Conservation (phyloP, 1,140 invertebrate species). For the Diachasma alloeum region DNA sequence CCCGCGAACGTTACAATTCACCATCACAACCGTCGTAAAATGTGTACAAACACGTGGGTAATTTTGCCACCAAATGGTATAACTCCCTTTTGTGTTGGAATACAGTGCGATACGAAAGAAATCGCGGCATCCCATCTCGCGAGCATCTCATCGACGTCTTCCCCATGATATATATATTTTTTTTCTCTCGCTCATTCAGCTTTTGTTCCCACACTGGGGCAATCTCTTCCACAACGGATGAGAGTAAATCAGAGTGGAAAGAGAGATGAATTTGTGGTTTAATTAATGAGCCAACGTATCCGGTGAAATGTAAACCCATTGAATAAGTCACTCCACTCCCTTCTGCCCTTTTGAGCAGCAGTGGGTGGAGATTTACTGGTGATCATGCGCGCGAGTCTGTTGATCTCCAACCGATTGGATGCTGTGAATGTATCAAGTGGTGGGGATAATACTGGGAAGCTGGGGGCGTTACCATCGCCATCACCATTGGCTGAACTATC, state of each 20-base stretch:
- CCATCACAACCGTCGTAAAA: neutral
- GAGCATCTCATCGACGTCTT: neutral
- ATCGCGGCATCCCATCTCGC: neutral
- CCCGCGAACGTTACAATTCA: neutral
- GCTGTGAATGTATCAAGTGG: conserved; percentile 41
- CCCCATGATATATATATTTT: neutral
- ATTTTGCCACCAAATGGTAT: neutral
- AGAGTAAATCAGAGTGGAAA: neutral
- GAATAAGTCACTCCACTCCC: neutral
- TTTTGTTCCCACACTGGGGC: neutral
- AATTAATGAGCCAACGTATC: neutral
- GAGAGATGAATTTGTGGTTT: neutral
- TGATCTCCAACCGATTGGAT: conserved; percentile 33
- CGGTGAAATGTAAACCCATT: neutral
- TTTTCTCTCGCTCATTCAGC: neutral
- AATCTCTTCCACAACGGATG: neutral
- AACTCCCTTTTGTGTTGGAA: neutral
- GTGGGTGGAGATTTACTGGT: neutral
- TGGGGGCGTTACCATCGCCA: conserved; percentile 25
- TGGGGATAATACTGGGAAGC: neutral
- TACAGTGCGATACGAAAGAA: neutral
- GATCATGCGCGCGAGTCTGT: neutral
- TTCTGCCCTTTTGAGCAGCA: neutral
- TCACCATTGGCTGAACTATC: neutral
- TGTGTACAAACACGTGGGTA: conserved; percentile 1